Conservation (phyloP, 2,797 vertebrate genomes). For the Nyctibius grandis region DNA sequence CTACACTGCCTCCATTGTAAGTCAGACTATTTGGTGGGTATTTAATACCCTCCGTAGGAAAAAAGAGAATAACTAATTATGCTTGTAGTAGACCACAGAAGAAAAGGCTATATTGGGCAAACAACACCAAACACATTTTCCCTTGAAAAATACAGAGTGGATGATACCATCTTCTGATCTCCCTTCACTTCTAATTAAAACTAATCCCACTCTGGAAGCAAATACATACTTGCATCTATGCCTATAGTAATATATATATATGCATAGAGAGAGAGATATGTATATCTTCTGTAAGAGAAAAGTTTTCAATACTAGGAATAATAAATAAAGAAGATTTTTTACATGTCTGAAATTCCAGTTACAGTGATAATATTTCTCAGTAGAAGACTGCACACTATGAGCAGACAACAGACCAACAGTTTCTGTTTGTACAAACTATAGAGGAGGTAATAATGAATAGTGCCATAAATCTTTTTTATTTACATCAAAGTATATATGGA, state of each 20-base stretch:
- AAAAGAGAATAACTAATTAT: not conserved
- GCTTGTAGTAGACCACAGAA: not conserved
- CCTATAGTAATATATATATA: not conserved
- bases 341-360: not conserved
- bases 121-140: not conserved
- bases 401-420: not conserved
- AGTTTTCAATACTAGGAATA: not conserved
- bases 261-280: too few relatives aligned
- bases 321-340: not conserved
- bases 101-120: not conserved
- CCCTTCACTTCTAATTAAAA: not conserved
- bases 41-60: not conserved
- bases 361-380: not conserved
- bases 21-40: not conserved
- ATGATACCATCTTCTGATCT: not conserved
- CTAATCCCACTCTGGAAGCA: not conserved
- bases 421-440: not conserved
- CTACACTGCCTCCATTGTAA: not conserved
- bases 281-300: not conserved
- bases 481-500: not conserved
- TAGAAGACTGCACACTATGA: not conserved
- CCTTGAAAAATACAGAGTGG: not conserved
- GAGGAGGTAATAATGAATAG: not conserved
- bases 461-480: not conserved
- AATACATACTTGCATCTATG: not conserved